A percentile compares a stretch with the other conserved stretches of the same genome.
Evolutionary conservation across 2,888 invertebrate species (phyloP).

Genomic region (Melanotus villosus): DNA sequence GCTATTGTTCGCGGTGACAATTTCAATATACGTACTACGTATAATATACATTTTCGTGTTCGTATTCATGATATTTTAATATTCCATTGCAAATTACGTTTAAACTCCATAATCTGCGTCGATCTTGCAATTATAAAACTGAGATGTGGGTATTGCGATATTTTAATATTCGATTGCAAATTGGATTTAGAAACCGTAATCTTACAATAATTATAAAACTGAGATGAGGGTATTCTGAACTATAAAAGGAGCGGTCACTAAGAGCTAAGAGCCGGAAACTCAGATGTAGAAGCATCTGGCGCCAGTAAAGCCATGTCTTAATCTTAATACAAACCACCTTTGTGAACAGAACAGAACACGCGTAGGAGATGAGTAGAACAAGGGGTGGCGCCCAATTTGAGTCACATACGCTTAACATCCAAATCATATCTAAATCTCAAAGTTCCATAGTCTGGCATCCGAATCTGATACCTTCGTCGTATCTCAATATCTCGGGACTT

Average conservation of each 20-base stretch:
- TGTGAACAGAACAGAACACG: constrained; percentile 24
- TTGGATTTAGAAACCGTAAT: background rate
- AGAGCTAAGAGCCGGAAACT: constrained; percentile 11
- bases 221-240: constrained; percentile 3
- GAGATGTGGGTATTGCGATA: no score
- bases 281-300: constrained; percentile 41
- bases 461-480: constrained; percentile 48
- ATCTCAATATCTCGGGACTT: constrained; percentile 59
- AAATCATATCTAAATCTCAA: constrained; percentile 59
- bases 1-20: no score
- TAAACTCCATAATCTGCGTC: no score
- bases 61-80: no score
- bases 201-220: constrained; percentile 18
- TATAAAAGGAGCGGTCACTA: constrained; percentile 24
- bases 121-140: no score
- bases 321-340: constrained; percentile 40
- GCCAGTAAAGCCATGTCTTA: constrained; percentile 36
- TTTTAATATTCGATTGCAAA: no score
- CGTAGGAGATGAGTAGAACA: constrained; percentile 23
- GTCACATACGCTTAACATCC: constrained; percentile 58
- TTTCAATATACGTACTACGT: no score
- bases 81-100: no score
- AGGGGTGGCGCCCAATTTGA: constrained; percentile 27
- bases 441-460: constrained; percentile 43
- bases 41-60: no score